Evolutionary conservation across 2,113 vertebrate genomes (phyloP), one percentile per base, ranked within the genome.

Genomic region (Gasterosteus nipponicus): DNA sequence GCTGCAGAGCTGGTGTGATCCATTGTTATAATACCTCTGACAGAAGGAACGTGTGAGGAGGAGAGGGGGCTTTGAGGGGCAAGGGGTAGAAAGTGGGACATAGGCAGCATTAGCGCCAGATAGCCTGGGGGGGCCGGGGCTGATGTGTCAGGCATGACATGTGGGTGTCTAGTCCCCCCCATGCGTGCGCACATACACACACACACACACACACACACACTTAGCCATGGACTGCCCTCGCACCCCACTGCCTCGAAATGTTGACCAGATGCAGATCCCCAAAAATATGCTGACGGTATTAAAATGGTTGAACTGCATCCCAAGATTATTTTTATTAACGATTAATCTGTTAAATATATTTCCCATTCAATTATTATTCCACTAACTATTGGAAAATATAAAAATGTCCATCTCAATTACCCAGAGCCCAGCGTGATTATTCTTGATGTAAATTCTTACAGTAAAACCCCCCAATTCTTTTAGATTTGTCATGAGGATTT

Each of bases 191-290:
- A 87, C n/a, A n/a, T n/a, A n/a, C n/a, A n/a, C 88, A 69, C 62
- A 67, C 66, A 61, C 75, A 39, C 91, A 86, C 86, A 60, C 18
- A 82, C 93, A 39, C 47, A 59, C 64, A 77, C 89, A 85, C 87
- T 16, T n/a, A 18, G 29, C 44, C 44, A 86, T 26, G 73, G 86
- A 91, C 94, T 93, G 93, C 93, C 88, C 79, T 93, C 88, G 92
- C 94, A 93, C 88, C 87, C 94, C 91, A 94, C 86, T 94, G 91
- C 93, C 94, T 94, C 94, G 94, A 93, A 95, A 96, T 95, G 95
- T 93, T 78, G 74, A 86, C 85, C 81, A 94, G 93, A 94, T 92
- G 86, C 78, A 49, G 81, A 89, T 92, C 89, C 15, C 49, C 3
- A 41, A 15, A 51, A 39, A 53, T 3, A 44, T 68, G 22, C 42